A percentile compares a stretch with the other conserved stretches of the same genome.
Evolutionary conservation across 2,888 invertebrate genomes (phyloP).

Genomic region (Dasypogon diadema): DNA sequence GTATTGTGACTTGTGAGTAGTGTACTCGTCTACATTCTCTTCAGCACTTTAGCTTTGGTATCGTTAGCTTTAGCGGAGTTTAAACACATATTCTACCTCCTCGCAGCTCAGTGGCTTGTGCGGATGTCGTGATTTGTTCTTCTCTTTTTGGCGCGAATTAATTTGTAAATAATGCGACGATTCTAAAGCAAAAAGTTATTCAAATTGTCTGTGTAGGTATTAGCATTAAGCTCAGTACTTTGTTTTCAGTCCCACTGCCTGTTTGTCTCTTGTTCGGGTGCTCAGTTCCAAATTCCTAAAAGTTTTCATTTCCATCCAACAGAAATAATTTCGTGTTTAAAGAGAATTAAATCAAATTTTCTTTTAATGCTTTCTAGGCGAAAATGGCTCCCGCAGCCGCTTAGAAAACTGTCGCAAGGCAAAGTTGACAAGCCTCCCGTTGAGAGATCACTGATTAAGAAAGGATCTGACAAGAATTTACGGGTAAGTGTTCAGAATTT

Average conservation of each 20-base stretch:
- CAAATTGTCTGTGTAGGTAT: constrained; percentile 28
- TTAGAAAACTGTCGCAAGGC: constrained; percentile 89
- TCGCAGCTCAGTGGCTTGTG: constrained; percentile 7
- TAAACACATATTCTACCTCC: neutral
- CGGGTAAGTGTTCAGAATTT: constrained; percentile 73
- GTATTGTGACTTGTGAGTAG: no score
- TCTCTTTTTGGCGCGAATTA: constrained; percentile 34
- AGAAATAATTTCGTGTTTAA: neutral
- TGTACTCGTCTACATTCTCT: neutral
- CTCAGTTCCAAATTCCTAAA: neutral
- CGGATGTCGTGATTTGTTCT: constrained; percentile 29
- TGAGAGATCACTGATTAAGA: constrained; percentile 79
- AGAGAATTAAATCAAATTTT: neutral
- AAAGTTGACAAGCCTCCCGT: constrained; percentile 81
- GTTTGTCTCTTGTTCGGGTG: neutral
- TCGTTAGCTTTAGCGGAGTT: neutral
- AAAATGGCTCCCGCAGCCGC: constrained; percentile 90
- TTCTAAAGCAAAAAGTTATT: constrained; percentile 29
- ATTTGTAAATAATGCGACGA: constrained; percentile 49
- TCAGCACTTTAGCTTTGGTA: neutral
- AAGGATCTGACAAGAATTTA: constrained; percentile 85
- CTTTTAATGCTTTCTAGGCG: constrained; percentile 72
- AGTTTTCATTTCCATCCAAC: neutral
- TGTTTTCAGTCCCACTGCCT: neutral
- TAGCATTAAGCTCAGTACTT: constrained; percentile 6